A percentile compares a stretch with the other conserved stretches of the same genome.
Conservation (phyloP, 2,113 vertebrate genomes). For the Paramisgurnus dabryanus region DNA sequence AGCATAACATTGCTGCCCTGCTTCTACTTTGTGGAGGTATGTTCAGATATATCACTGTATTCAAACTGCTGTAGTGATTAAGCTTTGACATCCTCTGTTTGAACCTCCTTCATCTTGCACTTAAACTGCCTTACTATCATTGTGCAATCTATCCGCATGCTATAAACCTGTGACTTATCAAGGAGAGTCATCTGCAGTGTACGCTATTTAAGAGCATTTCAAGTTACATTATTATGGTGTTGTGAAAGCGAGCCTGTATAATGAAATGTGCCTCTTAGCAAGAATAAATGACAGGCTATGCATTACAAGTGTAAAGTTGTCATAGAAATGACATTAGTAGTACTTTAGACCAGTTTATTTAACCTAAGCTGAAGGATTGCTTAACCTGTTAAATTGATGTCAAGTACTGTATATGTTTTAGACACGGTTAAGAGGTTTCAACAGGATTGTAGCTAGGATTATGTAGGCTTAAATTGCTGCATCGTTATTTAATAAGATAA, state of each 20-base stretch:
- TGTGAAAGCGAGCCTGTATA: background rate
- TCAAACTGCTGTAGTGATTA: background rate
- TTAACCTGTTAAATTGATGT: slow-evolving; percentile 11
- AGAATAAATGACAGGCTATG: background rate
- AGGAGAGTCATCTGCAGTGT: background rate
- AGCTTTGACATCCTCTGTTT: background rate
- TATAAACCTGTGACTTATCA: background rate
- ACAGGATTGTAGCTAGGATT: slow-evolving; percentile 23
- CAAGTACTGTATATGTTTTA: background rate
- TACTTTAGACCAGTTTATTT: background rate
- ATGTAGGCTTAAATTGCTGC: slow-evolving; percentile 1
- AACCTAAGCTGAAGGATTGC: background rate
- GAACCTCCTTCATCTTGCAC: background rate
- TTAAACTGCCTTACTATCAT: background rate
- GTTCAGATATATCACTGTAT: background rate
- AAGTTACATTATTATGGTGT: background rate
- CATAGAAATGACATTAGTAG: slow-evolving; percentile 3
- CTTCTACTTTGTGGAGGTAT: slow-evolving; percentile 84
- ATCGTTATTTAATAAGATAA: slow-evolving; percentile 12
- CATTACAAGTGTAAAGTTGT: background rate
- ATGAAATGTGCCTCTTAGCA: background rate
- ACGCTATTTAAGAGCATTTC: background rate
- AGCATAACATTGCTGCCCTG: slow-evolving; percentile 83
- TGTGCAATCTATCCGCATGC: no score
- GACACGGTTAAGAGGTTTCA: slow-evolving; percentile 28